Percentiles rank a stretch among this genome's conserved stretches.
Conservation (phyloP, 2,797 vertebrate genomes). For the Clamator glandarius region DNA sequence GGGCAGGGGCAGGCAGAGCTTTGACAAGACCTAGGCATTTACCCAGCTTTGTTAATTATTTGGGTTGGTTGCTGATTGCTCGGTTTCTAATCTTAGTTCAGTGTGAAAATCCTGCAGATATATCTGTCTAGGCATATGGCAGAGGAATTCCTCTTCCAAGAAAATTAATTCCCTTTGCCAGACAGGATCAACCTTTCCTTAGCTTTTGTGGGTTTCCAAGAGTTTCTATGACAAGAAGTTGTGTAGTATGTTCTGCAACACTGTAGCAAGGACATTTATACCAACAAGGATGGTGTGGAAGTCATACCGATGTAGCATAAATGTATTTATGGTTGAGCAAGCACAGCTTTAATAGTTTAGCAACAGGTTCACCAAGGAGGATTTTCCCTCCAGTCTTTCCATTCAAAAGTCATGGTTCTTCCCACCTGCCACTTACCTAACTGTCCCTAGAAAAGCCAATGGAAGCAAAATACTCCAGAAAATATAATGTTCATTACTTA, state of each 20-base stretch:
- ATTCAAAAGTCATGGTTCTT: background rate
- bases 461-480: background rate
- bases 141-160: background rate
- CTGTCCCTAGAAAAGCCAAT: background rate
- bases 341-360: background rate
- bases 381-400: background rate
- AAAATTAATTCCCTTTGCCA: background rate
- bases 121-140: background rate
- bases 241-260: background rate
- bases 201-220: background rate
- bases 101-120: background rate
- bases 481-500: background rate
- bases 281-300: background rate
- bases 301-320: background rate
- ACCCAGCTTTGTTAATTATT: background rate
- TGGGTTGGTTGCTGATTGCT: background rate
- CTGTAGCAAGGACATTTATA: background rate
- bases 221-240: background rate
- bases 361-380: background rate
- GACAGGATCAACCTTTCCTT: background rate
- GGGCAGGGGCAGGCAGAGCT: background rate
- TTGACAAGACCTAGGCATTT: background rate
- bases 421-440: background rate
- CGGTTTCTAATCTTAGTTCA: background rate
- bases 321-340: background rate